These are phyloP conservation scores for Torymus aiolomorphi DNA, from an alignment of 2,888 invertebrate genomes.

Conservation along the genomic window DNA sequence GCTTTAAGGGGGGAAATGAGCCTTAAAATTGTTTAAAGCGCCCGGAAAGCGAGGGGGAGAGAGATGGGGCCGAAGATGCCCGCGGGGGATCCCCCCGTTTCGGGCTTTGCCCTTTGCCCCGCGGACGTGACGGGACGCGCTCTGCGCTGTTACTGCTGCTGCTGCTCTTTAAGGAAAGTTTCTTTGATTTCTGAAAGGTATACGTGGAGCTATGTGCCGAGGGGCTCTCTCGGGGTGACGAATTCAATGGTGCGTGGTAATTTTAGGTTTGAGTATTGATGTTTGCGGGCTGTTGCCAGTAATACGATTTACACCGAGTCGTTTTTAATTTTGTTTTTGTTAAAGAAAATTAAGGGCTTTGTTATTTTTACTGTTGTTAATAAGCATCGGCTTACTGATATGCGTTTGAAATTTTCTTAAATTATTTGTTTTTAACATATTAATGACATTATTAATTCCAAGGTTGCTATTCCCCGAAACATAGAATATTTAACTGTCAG, in stretches of 20 bases:
- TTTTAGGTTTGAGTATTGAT: background rate
- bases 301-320: background rate
- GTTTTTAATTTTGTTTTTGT: too few relatives aligned
- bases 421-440: too few relatives aligned
- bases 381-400: too few relatives aligned
- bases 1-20: slow-evolving; percentile 75
- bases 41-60: slow-evolving; percentile 64
- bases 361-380: too few relatives aligned
- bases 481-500: too few relatives aligned
- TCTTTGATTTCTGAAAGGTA: slow-evolving; percentile 29
- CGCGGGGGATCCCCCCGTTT: slow-evolving; percentile 12
- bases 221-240: background rate
- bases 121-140: slow-evolving; percentile 10
- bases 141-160: too few relatives aligned
- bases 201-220: background rate
- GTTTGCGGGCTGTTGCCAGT: too few relatives aligned
- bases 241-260: slow-evolving; percentile 12
- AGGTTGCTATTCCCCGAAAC: too few relatives aligned
- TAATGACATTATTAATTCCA: too few relatives aligned
- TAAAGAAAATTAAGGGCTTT: too few relatives aligned
- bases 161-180: slow-evolving; percentile 23
- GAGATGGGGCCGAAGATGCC: background rate
- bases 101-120: slow-evolving; percentile 7
- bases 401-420: too few relatives aligned
- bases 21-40: slow-evolving; percentile 76